phyloP scores from a whole-genome alignment of 2,113 vertebrate species.

The Empidonax traillii region DNA sequence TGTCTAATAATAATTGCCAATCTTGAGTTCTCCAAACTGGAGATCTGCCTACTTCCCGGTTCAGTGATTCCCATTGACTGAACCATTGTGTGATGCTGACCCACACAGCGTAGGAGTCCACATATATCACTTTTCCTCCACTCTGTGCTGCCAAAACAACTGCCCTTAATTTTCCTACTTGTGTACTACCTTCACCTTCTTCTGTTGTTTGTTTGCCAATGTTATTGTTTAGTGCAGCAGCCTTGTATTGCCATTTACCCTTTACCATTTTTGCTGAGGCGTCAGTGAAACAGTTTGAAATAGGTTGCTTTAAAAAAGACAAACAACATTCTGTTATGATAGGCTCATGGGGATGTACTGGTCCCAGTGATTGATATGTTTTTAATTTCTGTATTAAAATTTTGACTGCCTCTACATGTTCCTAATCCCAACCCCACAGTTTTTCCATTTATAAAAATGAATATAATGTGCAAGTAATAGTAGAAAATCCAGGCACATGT shows the following conservation, averaged over 20 bases:
- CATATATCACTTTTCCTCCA: neutral
- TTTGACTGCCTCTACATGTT: neutral
- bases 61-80: neutral
- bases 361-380: neutral
- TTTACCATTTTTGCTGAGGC: neutral
- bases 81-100: neutral
- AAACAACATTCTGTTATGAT: neutral
- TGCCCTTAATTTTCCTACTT: neutral
- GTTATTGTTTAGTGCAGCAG: neutral
- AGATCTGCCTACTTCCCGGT: neutral
- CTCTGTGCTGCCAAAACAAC: neutral
- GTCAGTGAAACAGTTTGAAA: neutral
- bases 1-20: neutral
- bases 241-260: neutral
- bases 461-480: neutral
- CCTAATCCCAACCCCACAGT: accelerated
- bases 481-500: neutral
- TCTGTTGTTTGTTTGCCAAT: neutral
- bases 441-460: neutral
- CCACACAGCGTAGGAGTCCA: neutral
- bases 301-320: neutral
- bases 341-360: neutral
- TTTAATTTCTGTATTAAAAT: neutral
- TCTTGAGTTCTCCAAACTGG: neutral
- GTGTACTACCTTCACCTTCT: neutral